A percentile compares a stretch with the other conserved stretches of the same genome.
Conservation (phyloP, 2,888 invertebrate species). For the Tenodera sinensis region DNA sequence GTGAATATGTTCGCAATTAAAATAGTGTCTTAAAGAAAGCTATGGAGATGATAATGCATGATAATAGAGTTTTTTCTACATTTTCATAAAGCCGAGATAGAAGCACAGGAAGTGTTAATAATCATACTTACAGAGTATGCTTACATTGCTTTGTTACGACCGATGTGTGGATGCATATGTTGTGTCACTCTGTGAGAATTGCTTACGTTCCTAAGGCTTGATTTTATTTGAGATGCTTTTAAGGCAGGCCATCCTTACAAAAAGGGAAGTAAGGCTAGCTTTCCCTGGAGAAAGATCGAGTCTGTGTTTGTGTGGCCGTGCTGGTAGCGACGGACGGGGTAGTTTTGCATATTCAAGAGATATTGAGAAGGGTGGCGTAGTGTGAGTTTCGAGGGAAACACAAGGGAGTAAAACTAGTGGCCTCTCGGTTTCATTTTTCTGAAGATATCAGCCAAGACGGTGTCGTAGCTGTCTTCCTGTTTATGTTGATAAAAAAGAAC, state of each 20-base stretch:
- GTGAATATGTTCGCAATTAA: too few species aligned
- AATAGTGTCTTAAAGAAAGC: too few species aligned
- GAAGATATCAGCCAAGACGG: not conserved
- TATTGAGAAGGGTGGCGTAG: conserved; percentile 4
- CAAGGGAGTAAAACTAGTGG: not conserved
- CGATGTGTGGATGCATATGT: too few species aligned
- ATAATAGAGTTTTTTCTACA: too few species aligned
- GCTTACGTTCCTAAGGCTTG: too few species aligned
- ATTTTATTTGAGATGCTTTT: not conserved
- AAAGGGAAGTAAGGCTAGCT: not conserved
- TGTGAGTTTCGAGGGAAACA: not conserved
- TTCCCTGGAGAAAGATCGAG: not conserved
- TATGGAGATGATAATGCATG: too few species aligned
- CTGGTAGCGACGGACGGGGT: not conserved
- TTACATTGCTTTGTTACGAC: too few species aligned
- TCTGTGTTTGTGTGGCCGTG: not conserved
- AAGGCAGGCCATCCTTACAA: not conserved
- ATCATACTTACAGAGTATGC: too few species aligned
- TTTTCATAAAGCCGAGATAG: too few species aligned
- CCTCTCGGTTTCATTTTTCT: not conserved
- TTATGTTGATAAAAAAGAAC: not conserved
- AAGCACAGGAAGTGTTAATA: too few species aligned
- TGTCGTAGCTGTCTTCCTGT: not conserved
- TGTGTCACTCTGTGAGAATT: too few species aligned
- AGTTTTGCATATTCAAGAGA: conserved; percentile 17